Evolutionary conservation across 2,888 invertebrate species (phyloP).

Genomic region (Kryphioiulus occultus): DNA sequence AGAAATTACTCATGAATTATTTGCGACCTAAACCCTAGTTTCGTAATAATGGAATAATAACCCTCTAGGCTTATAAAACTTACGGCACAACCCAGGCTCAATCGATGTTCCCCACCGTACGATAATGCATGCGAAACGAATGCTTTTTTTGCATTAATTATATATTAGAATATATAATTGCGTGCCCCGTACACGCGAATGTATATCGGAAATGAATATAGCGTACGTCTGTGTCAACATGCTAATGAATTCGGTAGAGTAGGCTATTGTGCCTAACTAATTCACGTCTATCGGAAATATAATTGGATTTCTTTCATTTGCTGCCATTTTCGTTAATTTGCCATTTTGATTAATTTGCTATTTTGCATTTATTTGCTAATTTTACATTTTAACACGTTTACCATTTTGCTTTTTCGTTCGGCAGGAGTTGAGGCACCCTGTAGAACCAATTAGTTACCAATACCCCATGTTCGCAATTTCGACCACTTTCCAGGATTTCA

Average conservation of each 20-base stretch:
- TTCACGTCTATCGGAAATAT: neutral
- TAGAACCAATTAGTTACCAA: too few relatives aligned
- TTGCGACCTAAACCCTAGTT: neutral
- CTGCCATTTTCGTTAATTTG: too few relatives aligned
- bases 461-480: neutral
- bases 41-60: constrained; percentile 3
- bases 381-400: too few relatives aligned
- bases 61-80: neutral
- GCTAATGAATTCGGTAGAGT: constrained; percentile 14
- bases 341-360: neutral
- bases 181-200: neutral
- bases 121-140: neutral
- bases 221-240: neutral
- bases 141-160: constrained; percentile 3
- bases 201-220: neutral
- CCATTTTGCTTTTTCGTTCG: too few relatives aligned
- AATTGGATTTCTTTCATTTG: too few relatives aligned
- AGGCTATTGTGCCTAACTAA: neutral
- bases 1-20: constrained; percentile 19
- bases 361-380: neutral
- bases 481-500: neutral
- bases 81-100: neutral
- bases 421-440: neutral
- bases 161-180: constrained; percentile 28
- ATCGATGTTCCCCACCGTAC: neutral